Conservation (phyloP, 2,797 vertebrate genomes). For the Semotilus atromaculatus region DNA sequence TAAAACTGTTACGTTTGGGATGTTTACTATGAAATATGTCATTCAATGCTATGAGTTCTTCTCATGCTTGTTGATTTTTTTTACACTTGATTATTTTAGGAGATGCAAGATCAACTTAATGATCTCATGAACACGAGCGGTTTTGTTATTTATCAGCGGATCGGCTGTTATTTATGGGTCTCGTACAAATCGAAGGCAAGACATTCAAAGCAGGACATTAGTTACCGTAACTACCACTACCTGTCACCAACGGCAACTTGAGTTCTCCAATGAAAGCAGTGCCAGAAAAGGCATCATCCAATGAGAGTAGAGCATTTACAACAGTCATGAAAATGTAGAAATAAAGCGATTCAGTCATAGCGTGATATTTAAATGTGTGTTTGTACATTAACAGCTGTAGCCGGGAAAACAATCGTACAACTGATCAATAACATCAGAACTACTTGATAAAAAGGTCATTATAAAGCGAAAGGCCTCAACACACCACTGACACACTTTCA, state of each 20-base stretch:
- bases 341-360: background rate
- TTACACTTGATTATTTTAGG: background rate
- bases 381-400: constrained; percentile 30
- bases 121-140: background rate
- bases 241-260: background rate
- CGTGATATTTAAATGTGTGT: background rate
- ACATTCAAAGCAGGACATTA: constrained; percentile 3
- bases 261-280: constrained; percentile 21
- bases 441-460: background rate
- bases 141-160: background rate
- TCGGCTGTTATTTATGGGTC: background rate
- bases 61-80: background rate
- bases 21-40: background rate
- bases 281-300: background rate
- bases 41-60: background rate
- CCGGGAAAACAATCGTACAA: background rate
- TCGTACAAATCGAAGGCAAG: background rate
- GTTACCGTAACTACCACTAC: background rate
- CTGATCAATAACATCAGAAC: constrained; percentile 17
- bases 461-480: constrained; percentile 14
- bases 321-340: background rate
- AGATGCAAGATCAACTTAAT: background rate
- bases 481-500: background rate
- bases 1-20: too few relatives aligned
- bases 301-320: constrained; percentile 19